Percentiles rank a stretch among this genome's conserved stretches.
Conservation (phyloP, 2,888 invertebrate genomes). For the Caenorhabditis angaria region DNA sequence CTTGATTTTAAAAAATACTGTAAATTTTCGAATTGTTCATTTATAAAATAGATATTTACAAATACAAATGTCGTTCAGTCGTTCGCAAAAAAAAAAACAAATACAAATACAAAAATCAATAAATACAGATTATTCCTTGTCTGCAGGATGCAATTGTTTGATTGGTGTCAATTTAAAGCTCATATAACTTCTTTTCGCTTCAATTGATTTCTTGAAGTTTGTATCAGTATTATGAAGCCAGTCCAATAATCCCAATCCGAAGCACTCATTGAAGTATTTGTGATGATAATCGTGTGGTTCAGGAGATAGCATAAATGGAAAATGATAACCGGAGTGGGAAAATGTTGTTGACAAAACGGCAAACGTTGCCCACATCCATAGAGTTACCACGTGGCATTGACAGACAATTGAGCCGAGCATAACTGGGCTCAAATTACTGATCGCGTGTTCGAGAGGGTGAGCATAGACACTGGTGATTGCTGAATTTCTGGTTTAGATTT, state of each 20-base stretch:
- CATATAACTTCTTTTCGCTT: conserved; percentile 79
- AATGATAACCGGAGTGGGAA: conserved; percentile 84
- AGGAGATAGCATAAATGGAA: conserved; percentile 85
- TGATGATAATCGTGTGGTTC: conserved; percentile 89
- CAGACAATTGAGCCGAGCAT: conserved; percentile 78
- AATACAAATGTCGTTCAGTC: too few relatives aligned
- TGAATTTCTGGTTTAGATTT: conserved; percentile 16
- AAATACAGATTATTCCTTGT: too few relatives aligned
- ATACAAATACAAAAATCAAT: too few relatives aligned
- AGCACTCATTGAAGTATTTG: too few relatives aligned
- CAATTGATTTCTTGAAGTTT: conserved; percentile 80
- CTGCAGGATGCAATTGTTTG: conserved; percentile 24
- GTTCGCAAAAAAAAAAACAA: too few relatives aligned
- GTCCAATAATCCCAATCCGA: conserved; percentile 82
- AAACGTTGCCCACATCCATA: conserved; percentile 80
- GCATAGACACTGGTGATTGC: conserved; percentile 60
- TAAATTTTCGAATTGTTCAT: too few relatives aligned
- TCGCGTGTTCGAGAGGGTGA: conserved; percentile 59
- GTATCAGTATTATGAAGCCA: conserved; percentile 85
- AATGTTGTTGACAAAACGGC: conserved; percentile 83
- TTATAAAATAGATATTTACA: too few relatives aligned
- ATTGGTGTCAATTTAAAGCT: conserved; percentile 72
- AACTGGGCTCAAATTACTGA: conserved; percentile 83
- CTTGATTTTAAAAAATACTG: too few relatives aligned
- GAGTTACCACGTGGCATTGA: conserved; percentile 80